Evolutionary conservation across 2,888 invertebrate genomes (phyloP), one percentile per base, ranked within the genome.

Genomic region (Fragum sueziense): DNA sequence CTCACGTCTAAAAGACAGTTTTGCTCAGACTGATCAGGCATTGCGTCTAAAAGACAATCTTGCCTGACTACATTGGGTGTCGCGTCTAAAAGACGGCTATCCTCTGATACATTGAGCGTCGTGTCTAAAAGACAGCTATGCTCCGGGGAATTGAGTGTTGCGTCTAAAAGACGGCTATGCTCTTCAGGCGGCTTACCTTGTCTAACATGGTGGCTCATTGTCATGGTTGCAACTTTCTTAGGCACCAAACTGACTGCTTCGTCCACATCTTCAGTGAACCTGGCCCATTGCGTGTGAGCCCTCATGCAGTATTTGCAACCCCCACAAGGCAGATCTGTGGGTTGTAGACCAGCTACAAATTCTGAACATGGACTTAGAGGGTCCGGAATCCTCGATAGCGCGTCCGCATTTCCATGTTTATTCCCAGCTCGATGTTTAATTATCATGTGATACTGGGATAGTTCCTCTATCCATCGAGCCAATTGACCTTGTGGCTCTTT

Each of bases 381-480:
- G 20, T 71, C 71, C 17, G 71, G 71, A 34, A 27, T 51, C 11
- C 73, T 68, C 2, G 81, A 81, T 14, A 81, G 62, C 0, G 72
- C 78, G 62, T 81, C 77, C 6, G 74, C 76, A 68, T 82, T 76
- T 11, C 34, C 41, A 70, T 74, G 74, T 57, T 69, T 41, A 25
- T 31, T 47, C 17, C 77, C 71, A n/a, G 65, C 29, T 17, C 77
- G 70, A 57, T 80, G 80, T 59, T 76, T 25, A 2, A 85, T 69
- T 9, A 51, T 17, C 82, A 85, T 76, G 25, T 80, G 47, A 68
- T 77, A 86, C 54, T 85, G 80, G 0, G 70, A 65, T 7, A 86
- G 41, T 41, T 83, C 83, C 34, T 83, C 85, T 22, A 83, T 59
- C 86, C 85, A 84, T 20, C 81, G 34, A 1, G 84, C 82, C 11